These are phyloP conservation scores for Chrysolina haemoptera DNA, from an alignment of 2,888 invertebrate genomes.

Conservation along the genomic window DNA sequence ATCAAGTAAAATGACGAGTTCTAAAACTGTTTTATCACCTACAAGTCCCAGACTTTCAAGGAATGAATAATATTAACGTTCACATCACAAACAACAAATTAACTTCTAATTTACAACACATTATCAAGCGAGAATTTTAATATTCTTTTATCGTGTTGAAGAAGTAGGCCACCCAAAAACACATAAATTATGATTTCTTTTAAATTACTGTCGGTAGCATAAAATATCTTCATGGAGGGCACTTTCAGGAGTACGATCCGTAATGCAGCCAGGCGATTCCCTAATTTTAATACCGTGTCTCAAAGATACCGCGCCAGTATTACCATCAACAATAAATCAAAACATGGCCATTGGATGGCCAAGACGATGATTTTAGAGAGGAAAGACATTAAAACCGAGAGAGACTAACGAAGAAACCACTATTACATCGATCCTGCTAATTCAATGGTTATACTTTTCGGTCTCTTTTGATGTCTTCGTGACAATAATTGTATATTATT, in stretches of 20 bases:
- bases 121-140: neutral
- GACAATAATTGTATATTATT: too few relatives aligned
- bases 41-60: neutral
- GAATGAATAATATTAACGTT: neutral
- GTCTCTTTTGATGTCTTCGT: too few relatives aligned
- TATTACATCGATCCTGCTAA: too few relatives aligned
- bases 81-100: neutral
- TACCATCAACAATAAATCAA: slow-evolving; percentile 25
- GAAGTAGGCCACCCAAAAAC: neutral
- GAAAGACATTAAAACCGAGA: too few relatives aligned
- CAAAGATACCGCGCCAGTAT: slow-evolving; percentile 28
- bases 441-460: too few relatives aligned
- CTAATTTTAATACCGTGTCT: slow-evolving; percentile 30
- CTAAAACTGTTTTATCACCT: neutral
- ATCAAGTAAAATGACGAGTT: neutral
- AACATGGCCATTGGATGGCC: slow-evolving; percentile 2
- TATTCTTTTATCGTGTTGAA: neutral
- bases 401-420: too few relatives aligned
- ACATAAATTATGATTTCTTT: neutral
- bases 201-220: neutral
- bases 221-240: neutral
- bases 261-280: slow-evolving; percentile 16
- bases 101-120: neutral
- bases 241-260: neutral
- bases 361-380: neutral